Conservation (phyloP, 2,113 vertebrate genomes). For the Haliaeetus leucogaster region DNA sequence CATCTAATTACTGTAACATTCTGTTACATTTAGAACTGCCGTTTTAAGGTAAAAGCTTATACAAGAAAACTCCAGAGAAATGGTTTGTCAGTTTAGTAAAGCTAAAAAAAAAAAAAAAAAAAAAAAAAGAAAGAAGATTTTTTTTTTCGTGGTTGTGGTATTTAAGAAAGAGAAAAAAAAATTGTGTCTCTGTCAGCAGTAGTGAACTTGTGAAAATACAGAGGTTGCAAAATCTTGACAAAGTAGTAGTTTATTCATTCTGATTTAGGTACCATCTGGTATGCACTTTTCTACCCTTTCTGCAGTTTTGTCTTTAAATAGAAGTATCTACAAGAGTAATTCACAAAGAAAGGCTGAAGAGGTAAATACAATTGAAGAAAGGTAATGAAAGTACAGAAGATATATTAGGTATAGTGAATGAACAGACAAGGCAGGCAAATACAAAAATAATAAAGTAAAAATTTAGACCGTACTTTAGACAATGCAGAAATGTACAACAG, state of each 20-base stretch:
- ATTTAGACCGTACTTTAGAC: not conserved
- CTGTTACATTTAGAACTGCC: conserved; percentile 63
- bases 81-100: conserved; percentile 70
- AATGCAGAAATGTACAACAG: not conserved
- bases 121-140: no score
- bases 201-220: not conserved
- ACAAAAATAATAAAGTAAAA: not conserved
- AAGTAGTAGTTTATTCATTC: not conserved
- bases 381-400: not conserved
- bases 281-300: not conserved
- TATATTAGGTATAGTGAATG: not conserved
- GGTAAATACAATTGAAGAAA: not conserved
- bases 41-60: conserved; percentile 64
- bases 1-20: conserved; percentile 73
- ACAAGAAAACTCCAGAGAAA: conserved; percentile 53
- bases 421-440: not conserved
- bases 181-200: not conserved
- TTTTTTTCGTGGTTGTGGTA: not conserved
- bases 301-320: not conserved
- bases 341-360: not conserved
- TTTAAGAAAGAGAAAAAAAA: no score
- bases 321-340: not conserved
- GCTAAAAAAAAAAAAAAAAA: no score
- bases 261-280: not conserved
- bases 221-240: not conserved